Evolutionary conservation across 1,140 invertebrate species (phyloP).

Genomic region (Drosophila tani): DNA sequence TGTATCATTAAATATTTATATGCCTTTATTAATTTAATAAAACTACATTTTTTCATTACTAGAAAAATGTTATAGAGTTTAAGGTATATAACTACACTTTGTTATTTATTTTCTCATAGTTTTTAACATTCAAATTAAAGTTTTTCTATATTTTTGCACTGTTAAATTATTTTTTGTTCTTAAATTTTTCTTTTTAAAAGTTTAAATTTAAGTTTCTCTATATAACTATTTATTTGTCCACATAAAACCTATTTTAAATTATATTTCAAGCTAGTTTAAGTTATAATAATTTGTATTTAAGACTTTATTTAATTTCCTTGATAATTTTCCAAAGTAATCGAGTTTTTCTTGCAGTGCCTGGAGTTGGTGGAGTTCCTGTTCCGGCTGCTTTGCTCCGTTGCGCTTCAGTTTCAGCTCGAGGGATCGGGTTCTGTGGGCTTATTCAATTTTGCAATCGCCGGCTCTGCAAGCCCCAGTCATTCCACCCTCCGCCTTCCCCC

Average conservation of each 20-base stretch:
- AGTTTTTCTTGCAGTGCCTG: not conserved
- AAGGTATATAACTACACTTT: not conserved
- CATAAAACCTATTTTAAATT: not conserved
- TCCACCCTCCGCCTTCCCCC: not conserved
- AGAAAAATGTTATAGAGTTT: no score
- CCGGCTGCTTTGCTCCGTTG: constrained; percentile 21
- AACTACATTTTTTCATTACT: no score
- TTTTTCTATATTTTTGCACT: not conserved
- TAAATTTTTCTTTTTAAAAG: no score
- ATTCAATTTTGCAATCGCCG: constrained; percentile 77
- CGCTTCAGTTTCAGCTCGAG: constrained; percentile 21
- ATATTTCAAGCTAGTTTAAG: not conserved
- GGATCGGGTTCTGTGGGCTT: constrained; percentile 56
- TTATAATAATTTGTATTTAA: not conserved
- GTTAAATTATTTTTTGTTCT: no score
- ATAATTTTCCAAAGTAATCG: not conserved
- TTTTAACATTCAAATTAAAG: not conserved
- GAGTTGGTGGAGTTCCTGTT: constrained; percentile 11
- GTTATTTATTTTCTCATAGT: not conserved
- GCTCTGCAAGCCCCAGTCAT: constrained; percentile 10
- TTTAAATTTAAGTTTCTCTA: no score
- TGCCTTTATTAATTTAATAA: no score
- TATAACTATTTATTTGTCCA: no score
- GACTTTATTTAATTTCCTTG: not conserved
- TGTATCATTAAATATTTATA: not conserved